Percentiles rank a stretch among this genome's conserved stretches.
These are phyloP conservation scores for Choloepus didactylus DNA, from an alignment of 2,797 vertebrate species.

Conservation along the genomic window DNA sequence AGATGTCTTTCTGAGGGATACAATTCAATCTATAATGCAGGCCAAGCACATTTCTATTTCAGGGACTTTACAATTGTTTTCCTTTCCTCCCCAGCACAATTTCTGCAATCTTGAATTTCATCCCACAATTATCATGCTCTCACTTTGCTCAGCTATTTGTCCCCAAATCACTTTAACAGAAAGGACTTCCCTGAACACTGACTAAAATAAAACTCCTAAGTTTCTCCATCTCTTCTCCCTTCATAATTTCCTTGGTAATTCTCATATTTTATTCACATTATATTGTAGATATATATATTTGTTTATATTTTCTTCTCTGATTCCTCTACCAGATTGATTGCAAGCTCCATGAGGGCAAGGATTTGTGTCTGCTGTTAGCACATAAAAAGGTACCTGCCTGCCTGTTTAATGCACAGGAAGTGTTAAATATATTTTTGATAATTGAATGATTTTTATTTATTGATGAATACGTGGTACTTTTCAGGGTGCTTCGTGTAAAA, in stretches of 20 bases:
- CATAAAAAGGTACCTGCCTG: neutral
- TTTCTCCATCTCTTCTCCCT: neutral
- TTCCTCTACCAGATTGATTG: neutral
- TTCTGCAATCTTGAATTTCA: neutral
- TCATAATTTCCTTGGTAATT: neutral
- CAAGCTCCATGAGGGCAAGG: neutral
- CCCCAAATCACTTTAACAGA: neutral
- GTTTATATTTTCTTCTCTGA: neutral
- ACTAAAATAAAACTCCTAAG: neutral
- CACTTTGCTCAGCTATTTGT: neutral
- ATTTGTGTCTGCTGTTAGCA: neutral
- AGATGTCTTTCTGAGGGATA: too few relatives aligned
- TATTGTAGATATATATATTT: neutral
- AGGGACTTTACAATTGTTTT: neutral
- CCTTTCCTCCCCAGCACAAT: neutral
- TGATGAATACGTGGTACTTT: neutral
- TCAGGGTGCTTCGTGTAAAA: neutral
- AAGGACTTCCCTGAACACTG: neutral
- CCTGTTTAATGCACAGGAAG: neutral
- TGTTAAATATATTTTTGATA: neutral
- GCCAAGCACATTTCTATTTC: neutral
- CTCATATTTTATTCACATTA: neutral
- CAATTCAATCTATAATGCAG: too few relatives aligned
- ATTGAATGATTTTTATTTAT: neutral
- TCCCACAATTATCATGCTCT: neutral